Evolutionary conservation across 2,888 invertebrate species (phyloP), one percentile per base, ranked within the genome.

Genomic region (Dichetophora obliterata): DNA sequence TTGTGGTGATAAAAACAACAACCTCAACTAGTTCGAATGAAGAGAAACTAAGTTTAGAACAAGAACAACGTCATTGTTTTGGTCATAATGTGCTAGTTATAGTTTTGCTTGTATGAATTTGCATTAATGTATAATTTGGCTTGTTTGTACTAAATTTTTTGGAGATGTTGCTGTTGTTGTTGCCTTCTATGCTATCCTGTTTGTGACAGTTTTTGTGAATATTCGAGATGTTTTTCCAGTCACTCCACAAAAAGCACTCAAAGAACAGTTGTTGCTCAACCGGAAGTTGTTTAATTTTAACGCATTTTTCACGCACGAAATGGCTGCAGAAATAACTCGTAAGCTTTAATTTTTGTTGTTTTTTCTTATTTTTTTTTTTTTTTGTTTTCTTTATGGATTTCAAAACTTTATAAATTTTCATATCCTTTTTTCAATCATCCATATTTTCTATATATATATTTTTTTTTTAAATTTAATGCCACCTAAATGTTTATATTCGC

Each of bases 141-240:
- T 66, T 14, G 31, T 3, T 31, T 3, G 31, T 31, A 19, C 3
- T 34, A 9, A 19, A n/a, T 6, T 66, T 79, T 79, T 78, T 65
- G 78, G 78, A 78, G 75, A 75, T 43, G 19, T 72, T 77, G n/a
- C 52, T 74, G 19, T 71, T 72, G 19, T 69, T 69, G 1, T 70
- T 70, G 43, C 48, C n/a, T 16, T 72, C 48, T 43, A n/a, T 34
- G 59, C 52, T 22, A 5, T 37, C 19, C 48, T 69, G 71, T 61
- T 75, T 71, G 72, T 74, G 54, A 66, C 48, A 50, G 43, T 50
- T 22, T 61, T 74, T 59, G 63, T 68, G 54, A 65, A 43, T 57
- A 5, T 70, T 22, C 50, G 27, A 22, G 75, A 19, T 57, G 66
- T 11, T 43, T 54, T 59, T 68, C 14, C 43, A 43, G 11, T 43